Conservation (phyloP, 2,797 vertebrate genomes). For the Macropus fuliginosus region DNA sequence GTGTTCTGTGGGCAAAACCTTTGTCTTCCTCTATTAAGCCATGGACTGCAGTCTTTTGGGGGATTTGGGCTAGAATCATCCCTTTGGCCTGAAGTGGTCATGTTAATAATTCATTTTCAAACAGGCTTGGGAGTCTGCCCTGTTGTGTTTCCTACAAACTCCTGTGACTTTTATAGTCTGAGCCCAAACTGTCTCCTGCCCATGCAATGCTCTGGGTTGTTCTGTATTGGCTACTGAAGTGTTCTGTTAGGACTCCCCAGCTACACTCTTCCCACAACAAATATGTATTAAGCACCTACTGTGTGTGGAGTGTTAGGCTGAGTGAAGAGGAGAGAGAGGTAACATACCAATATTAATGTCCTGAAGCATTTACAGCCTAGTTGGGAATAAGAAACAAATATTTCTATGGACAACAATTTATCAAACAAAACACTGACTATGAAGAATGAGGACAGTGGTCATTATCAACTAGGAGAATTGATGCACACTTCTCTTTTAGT, state of each 20-base stretch:
- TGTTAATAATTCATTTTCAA: rapidly evolving
- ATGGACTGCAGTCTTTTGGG: rapidly evolving
- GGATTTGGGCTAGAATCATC: not conserved
- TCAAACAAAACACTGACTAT: not conserved
- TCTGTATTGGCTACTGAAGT: not conserved
- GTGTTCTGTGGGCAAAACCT: rapidly evolving
- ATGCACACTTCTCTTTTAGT: not conserved
- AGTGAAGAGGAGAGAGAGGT: not conserved
- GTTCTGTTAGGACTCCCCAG: not conserved
- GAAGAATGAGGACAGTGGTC: not conserved
- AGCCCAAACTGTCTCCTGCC: not conserved
- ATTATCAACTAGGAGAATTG: not conserved
- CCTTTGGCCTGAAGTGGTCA: rapidly evolving
- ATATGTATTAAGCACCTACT: not conserved
- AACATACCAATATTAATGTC: not conserved
- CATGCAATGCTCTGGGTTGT: not conserved
- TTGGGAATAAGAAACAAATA: not conserved
- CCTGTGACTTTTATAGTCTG: not conserved
- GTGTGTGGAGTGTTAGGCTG: not conserved
- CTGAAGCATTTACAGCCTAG: not conserved
- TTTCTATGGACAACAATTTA: not conserved
- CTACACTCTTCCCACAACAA: not conserved
- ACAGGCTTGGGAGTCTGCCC: not conserved
- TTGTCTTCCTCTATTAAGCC: not conserved
- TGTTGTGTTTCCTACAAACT: not conserved